A percentile compares a stretch with the other conserved stretches of the same genome.
These are phyloP conservation scores for Larimichthys polyactis DNA, from an alignment of 2,113 vertebrate genomes.

Conservation along the genomic window DNA sequence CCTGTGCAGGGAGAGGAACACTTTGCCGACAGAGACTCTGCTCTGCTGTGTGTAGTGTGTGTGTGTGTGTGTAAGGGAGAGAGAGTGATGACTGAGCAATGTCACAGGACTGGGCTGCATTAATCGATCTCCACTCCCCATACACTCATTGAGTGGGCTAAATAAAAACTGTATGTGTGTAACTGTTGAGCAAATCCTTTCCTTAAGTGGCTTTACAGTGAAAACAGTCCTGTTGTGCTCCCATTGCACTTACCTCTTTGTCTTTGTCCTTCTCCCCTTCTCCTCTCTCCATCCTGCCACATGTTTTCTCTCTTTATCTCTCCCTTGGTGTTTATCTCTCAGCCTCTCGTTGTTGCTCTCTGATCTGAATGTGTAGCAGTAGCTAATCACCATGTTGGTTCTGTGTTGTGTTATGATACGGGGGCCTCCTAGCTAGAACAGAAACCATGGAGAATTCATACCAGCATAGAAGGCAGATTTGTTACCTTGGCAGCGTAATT, in stretches of 20 bases:
- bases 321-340: conserved; percentile 27
- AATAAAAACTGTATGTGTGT: conserved; percentile 61
- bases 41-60: conserved; percentile 16
- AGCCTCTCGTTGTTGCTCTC: conserved; percentile 8
- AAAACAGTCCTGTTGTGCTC: conserved; percentile 46
- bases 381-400: conserved; percentile 58
- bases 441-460: conserved; percentile 37
- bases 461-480: conserved; percentile 20
- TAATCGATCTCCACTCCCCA: conserved; percentile 66
- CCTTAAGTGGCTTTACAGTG: conserved; percentile 41
- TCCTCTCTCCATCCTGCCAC: conserved; percentile 18
- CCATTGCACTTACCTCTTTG: background rate
- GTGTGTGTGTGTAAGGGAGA: background rate
- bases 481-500: conserved; percentile 54
- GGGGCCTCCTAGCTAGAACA: conserved; percentile 28
- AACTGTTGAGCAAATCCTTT: conserved; percentile 51
- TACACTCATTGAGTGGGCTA: conserved; percentile 44
- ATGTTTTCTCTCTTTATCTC: conserved; percentile 27
- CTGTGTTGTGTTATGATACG: conserved; percentile 37
- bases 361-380: conserved; percentile 36
- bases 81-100: conserved; percentile 62
- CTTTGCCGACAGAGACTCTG: background rate
- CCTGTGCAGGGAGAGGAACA: conserved; percentile 17
- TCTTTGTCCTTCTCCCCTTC: conserved; percentile 3
- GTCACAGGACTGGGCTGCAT: conserved; percentile 44